These are phyloP conservation scores for Proteles cristata DNA, from an alignment of 2,113 vertebrate genomes.

Conservation along the genomic window DNA sequence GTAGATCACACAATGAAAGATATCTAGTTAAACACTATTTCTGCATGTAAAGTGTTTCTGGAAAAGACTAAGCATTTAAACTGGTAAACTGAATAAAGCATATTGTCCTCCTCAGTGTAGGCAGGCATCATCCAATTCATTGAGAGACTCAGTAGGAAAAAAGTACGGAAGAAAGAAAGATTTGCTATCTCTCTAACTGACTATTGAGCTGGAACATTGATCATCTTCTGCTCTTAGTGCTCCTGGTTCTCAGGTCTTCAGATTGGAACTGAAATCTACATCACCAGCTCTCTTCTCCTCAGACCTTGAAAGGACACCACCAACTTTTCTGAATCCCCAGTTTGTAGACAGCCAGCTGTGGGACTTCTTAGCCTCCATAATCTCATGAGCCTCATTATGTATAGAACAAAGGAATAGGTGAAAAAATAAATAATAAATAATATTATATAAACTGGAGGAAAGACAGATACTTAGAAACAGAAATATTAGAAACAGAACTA, in stretches of 20 bases:
- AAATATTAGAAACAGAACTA: background rate
- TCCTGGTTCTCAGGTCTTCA: background rate
- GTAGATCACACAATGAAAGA: background rate
- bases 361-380: background rate
- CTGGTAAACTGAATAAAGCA: background rate
- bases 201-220: background rate
- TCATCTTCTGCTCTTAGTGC: too few relatives aligned
- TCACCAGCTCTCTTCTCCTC: background rate
- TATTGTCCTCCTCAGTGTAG: background rate
- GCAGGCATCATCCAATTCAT: background rate
- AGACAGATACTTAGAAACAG: background rate
- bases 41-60: background rate
- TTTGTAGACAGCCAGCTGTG: background rate
- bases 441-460: background rate
- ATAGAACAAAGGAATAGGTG: background rate
- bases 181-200: background rate
- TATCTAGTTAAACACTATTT: background rate
- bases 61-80: background rate
- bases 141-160: background rate
- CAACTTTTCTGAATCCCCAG: background rate
- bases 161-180: background rate
- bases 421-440: background rate
- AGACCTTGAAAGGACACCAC: background rate
- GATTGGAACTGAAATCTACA: background rate
- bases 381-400: background rate